A percentile compares a stretch with the other conserved stretches of the same genome.
phyloP scores from a whole-genome alignment of 2,797 vertebrate genomes.

The Gallinago nigripennis region DNA sequence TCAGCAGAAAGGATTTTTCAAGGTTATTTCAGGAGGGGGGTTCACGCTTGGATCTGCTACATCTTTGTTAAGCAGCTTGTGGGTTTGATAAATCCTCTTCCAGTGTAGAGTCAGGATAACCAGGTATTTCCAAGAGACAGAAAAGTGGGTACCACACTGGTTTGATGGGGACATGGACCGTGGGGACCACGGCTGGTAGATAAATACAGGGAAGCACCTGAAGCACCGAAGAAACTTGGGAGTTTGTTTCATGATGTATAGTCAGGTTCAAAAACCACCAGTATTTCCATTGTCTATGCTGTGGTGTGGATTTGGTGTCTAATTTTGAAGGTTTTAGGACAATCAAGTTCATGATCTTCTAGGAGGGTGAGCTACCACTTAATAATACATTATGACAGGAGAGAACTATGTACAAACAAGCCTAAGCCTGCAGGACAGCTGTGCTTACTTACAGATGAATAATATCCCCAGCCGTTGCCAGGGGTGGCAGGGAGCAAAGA shows the following conservation, averaged over 20 bases:
- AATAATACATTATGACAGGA: constrained; percentile 3
- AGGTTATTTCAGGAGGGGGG: background rate
- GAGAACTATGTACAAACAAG: background rate
- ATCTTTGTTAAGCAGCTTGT: background rate
- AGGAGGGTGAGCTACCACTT: background rate
- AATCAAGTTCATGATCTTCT: background rate
- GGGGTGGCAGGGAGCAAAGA: constrained; percentile 26
- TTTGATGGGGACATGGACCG: no score
- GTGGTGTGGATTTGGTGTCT: background rate
- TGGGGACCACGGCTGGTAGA: background rate
- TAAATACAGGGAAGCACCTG: background rate
- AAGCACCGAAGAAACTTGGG: background rate
- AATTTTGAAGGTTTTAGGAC: background rate
- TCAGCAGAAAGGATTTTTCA: background rate
- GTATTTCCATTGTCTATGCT: background rate
- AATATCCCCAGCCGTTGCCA: background rate
- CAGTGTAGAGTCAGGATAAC: background rate
- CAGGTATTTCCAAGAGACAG: background rate
- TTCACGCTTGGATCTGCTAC: background rate
- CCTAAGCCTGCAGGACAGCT: background rate
- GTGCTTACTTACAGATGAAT: background rate
- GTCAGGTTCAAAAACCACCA: accelerated
- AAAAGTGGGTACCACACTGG: background rate
- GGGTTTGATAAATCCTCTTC: background rate
- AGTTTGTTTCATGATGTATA: background rate